Evolutionary conservation across 1,140 invertebrate genomes (phyloP), one percentile per base, ranked within the genome.

Genomic region (Drosophila melanica): DNA sequence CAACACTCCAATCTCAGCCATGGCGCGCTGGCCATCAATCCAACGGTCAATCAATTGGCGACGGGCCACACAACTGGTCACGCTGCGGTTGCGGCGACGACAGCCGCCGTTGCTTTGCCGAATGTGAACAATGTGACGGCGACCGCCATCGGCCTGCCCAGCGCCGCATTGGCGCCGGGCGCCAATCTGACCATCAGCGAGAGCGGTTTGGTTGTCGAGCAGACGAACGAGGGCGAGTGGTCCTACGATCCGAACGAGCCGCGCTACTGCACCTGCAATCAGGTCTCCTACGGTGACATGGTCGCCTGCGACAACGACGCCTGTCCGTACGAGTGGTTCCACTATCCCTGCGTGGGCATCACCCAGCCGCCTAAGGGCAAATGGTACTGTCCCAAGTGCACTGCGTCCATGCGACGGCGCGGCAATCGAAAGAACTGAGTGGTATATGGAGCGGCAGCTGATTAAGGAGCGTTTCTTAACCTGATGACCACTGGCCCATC

Each of bases 271-370:
- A 95, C 98, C 79, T 99, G 98, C 93, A 99, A 99, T 93, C 97
- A 99, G 93, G 97, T 99, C 33, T 98, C 98, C 1, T 99, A 99
- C 92, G 99, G 99, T 9, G 98, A 99, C 86, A 99, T 99, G 99
- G 98, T 99, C 57, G 98, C 98, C 59, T 99, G 99, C 93, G 98
- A 99, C 93, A 99, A 99, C 93, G 96, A 97, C 92, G 97, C 98
- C 91, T 99, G 98, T 93, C 97, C 97, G 11, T 97, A 97, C 78
- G 98, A 99, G 92, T 99, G 98, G 98, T 99, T 99, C 93, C 98
- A 99, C 93, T 99, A 99, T 93, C 96, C 96, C 9, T 99, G 98
- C 93, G 98, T 99, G 47, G 97, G 97, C 51, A 97, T 99, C 68
- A 97, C 96, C 0, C 96, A 97, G 67, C 97, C 98, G 12, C 98